Evolutionary conservation across 2,113 vertebrate genomes (phyloP).

Genomic region (Dromaius novaehollandiae): DNA sequence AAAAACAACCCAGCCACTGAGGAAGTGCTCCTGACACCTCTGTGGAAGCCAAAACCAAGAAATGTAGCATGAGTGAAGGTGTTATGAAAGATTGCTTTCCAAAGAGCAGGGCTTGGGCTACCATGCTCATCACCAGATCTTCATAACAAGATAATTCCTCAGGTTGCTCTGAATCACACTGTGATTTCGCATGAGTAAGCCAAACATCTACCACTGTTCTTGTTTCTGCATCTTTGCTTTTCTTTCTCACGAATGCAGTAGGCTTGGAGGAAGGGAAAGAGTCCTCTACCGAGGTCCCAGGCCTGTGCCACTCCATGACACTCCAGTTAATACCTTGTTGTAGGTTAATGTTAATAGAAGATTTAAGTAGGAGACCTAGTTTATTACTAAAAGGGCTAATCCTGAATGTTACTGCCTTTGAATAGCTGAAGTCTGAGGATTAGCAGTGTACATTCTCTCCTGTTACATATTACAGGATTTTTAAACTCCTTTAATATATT

Average conservation of each 20-base stretch:
- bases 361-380: neutral
- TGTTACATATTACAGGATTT: neutral
- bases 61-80: neutral
- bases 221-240: neutral
- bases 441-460: neutral
- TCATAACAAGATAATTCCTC: neutral
- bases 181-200: neutral
- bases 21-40: neutral
- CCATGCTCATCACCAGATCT: neutral
- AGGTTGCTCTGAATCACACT: neutral
- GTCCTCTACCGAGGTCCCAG: neutral
- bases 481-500: neutral
- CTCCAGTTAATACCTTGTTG: neutral
- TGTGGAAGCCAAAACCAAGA: neutral
- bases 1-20: neutral
- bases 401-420: neutral
- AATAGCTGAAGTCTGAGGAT: neutral
- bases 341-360: neutral
- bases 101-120: neutral
- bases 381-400: neutral
- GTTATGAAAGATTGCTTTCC: neutral
- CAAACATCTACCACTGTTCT: neutral
- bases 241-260: neutral
- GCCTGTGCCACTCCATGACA: neutral
- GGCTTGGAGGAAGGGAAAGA: neutral